Percentiles rank a stretch among this genome's conserved stretches.
phyloP scores from a whole-genome alignment of 2,797 vertebrate species.

The Simalia tracyae region DNA sequence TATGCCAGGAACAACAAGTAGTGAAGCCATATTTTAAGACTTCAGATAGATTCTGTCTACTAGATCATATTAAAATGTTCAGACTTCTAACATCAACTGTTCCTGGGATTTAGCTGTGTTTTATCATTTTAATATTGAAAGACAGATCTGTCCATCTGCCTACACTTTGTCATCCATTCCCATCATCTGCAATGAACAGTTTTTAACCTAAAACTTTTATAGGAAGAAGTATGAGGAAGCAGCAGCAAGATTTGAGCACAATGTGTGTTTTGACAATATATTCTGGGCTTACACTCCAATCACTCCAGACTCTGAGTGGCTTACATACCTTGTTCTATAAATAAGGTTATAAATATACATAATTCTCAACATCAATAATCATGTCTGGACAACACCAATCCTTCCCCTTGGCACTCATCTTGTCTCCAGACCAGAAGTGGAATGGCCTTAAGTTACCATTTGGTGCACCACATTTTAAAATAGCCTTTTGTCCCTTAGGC shows the following conservation, averaged over 20 bases:
- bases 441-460: neutral
- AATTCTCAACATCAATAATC: neutral
- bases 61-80: neutral
- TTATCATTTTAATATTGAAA: slow-evolving; percentile 25
- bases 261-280: neutral
- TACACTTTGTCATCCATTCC: neutral
- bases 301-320: neutral
- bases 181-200: neutral
- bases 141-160: neutral
- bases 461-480: neutral
- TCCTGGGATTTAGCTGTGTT: neutral
- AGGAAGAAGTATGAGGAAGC: neutral
- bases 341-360: neutral
- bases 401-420: neutral
- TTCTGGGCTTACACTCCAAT: neutral
- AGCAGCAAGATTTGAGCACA: neutral
- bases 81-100: neutral
- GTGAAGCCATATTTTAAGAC: neutral
- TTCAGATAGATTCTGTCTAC: neutral
- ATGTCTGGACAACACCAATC: neutral
- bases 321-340: neutral
- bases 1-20: neutral
- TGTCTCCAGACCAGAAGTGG: neutral
- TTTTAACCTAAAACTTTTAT: neutral
- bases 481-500: neutral